Evolutionary conservation across 2,888 invertebrate genomes (phyloP), one percentile per base, ranked within the genome.

Genomic region (Mesorhabditis spiculigera): DNA sequence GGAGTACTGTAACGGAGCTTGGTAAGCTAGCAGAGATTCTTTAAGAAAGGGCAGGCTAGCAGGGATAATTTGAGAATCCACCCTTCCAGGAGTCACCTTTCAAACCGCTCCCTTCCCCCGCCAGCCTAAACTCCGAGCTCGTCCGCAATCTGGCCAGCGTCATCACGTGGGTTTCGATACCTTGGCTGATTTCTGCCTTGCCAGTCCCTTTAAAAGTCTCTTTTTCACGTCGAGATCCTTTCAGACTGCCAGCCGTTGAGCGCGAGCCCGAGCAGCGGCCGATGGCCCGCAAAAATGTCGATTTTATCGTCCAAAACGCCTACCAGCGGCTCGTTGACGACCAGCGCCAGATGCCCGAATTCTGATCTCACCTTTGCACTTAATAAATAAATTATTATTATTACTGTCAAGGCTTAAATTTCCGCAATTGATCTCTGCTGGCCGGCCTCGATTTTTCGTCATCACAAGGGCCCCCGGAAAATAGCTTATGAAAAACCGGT

Each of bases 271-370:
- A 50, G 8, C 8, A 50, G 58, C 58, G 58, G 8, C 58, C 58
- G n/a, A 13, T 50, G n/a, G n/a, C 58, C 8, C 58, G 58, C 10
- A 50, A 50, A 50, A 10, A 50, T 3, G 1, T 50, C 58, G 58
- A 50, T 50, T 50, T 50, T n/a, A 50, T 50, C 58, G 58, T 50
- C 10, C 58, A 50, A 50, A 50, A 50, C 58, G 58, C 58, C 58
- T 50, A 50, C n/a, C 58, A 50, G 28, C 28, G 28, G 3, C 28
- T 28, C 28, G 28, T 28, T 28, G 28, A 28, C 28, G 28, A 28
- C 28, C 28, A 28, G 28, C 28, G 28, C 28, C 28, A 28, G 28
- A 28, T 28, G 28, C 28, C 28, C 28, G 28, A 28, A 28, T 28
- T 28, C 28, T 28, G 28, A 28, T 28, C 28, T 28, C 28, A 28